Evolutionary conservation across 2,113 vertebrate species (phyloP), one percentile per base, ranked within the genome.

Genomic region (Chloropsis hardwickii): DNA sequence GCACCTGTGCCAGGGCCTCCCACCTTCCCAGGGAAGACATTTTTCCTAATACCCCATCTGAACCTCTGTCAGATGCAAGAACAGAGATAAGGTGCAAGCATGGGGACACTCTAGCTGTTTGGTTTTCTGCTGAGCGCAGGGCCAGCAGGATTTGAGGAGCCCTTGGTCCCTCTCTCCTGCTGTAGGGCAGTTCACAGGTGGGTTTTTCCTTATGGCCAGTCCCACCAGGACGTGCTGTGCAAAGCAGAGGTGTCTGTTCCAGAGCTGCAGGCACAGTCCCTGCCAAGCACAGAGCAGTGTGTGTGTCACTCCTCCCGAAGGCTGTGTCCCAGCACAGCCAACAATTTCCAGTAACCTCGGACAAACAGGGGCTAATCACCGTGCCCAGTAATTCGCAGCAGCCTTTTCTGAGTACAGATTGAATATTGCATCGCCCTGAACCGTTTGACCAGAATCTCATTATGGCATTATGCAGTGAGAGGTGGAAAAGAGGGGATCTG

Each of bases 391-490:
- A 86, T 54, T 82, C 76, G 61, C 78, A 74, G 78, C 71, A 73
- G 86, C 83, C 81, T 48, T 35, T 86, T 45, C 51, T 8, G 40
- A 67, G 81, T 5, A 16, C 69, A 94, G 76, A 65, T 27, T 92
- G 83, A 93, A 85, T 73, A 83, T 72, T 73, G 67, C 78, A 37
- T 21, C 6, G 79, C 76, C 8, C 71, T 17, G 81, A 93, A 56
- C 22, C 13, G 47, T 57, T 82, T 45, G 83, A 73, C 29, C 88
- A 84, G 94, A 83, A 91, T 94, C 90, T 92, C 82, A 85, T 92
- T 92, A 87, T 2, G 37, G 42, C 72, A 92, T 94, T 96, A 89
- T 6, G 33, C 42, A 20, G 24, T 29, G 92, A 95, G 89, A 86
- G 82, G 70, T 35, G 62, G 73, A 48, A 88, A 93, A 90, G 91